These are phyloP conservation scores for Pampusana beccarii DNA, from an alignment of 2,113 vertebrate genomes.

Conservation along the genomic window DNA sequence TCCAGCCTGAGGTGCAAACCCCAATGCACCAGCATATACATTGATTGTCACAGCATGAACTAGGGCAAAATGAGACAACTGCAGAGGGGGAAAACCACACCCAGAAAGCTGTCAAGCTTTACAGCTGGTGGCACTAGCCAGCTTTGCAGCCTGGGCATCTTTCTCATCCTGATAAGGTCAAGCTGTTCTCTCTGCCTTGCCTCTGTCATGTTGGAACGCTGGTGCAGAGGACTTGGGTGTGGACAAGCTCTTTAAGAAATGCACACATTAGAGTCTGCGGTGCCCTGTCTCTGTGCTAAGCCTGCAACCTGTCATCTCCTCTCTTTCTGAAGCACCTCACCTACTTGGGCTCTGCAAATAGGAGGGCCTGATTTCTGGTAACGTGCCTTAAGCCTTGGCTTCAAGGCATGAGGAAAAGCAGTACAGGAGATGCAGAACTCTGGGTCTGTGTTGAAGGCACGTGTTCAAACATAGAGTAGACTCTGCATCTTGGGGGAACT, in stretches of 20 bases:
- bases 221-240: background rate
- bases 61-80: background rate
- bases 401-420: background rate
- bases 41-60: background rate
- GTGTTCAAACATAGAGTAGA: background rate
- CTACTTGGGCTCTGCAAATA: background rate
- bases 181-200: background rate
- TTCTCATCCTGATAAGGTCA: background rate
- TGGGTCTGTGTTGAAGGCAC: background rate
- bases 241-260: background rate
- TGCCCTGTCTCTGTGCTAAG: background rate
- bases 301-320: background rate
- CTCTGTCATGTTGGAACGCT: background rate
- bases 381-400: background rate
- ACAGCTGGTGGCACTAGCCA: background rate
- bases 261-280: background rate
- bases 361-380: background rate
- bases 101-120: background rate
- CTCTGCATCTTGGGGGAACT: background rate
- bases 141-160: background rate
- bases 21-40: rapidly evolving
- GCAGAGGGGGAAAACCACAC: rapidly evolving
- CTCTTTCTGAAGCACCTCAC: background rate
- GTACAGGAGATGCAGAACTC: background rate
- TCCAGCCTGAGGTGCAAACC: background rate